Evolutionary conservation across 35 echinoderm and acorn worm genomes (phyloP).

Genomic region (Acanthaster planci): DNA sequence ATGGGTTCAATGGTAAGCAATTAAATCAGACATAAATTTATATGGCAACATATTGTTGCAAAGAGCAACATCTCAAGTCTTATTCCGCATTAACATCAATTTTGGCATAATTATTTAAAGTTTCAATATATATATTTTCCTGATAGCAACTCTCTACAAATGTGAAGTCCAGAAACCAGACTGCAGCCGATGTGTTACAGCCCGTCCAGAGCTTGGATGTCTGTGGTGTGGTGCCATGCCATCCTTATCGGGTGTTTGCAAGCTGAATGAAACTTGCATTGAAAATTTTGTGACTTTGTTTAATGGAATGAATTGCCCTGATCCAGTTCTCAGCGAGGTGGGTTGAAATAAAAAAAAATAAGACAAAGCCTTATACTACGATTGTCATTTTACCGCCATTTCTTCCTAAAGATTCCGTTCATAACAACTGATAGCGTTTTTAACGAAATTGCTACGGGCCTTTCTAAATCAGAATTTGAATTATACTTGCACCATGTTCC

Average conservation of each 20-base stretch:
- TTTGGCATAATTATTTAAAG: no score
- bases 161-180: conserved; percentile 56
- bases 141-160: conserved; percentile 53
- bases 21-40: no score
- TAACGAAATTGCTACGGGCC: background rate
- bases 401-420: no score
- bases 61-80: no score
- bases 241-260: background rate
- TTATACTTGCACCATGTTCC: background rate
- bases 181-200: conserved; percentile 62
- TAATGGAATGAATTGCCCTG: background rate
- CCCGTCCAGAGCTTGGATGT: conserved; percentile 18
- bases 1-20: background rate
- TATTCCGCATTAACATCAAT: no score
- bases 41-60: no score
- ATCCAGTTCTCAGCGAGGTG: background rate
- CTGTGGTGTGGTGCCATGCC: conserved; percentile 47
- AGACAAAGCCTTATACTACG: no score
- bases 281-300: background rate
- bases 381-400: no score
- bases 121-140: background rate
- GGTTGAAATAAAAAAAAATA: no score
- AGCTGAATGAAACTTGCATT: background rate
- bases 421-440: background rate
- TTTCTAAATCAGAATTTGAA: background rate